phyloP scores from a whole-genome alignment of 2,888 invertebrate species.

The Patella caerulea region DNA sequence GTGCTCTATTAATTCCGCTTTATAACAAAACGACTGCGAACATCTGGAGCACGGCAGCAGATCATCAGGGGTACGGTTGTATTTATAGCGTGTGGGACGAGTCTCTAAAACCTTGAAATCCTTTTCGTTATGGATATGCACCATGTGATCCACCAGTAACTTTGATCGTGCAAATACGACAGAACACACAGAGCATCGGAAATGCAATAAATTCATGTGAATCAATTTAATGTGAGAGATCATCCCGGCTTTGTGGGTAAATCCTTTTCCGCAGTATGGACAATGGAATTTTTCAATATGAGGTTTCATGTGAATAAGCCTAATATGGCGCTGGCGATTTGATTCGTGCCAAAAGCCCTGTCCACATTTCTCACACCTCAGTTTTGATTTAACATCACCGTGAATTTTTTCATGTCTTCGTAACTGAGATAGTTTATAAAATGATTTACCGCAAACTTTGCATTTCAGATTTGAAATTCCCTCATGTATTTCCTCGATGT shows the following conservation, averaged over 20 bases:
- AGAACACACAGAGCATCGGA: conserved; percentile 44
- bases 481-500: conserved; percentile 53
- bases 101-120: conserved; percentile 28
- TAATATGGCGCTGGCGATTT: conserved; percentile 54
- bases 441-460: conserved; percentile 47
- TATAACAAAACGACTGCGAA: conserved; percentile 49
- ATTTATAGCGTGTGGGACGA: conserved; percentile 42
- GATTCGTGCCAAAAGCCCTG: conserved; percentile 53
- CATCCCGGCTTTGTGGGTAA: conserved; percentile 47
- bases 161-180: conserved; percentile 42
- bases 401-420: conserved; percentile 51
- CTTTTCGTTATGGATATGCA: conserved; percentile 41
- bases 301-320: conserved; percentile 46
- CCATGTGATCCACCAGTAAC: conserved; percentile 53
- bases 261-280: conserved; percentile 60
- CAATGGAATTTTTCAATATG: conserved; percentile 52
- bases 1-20: conserved; percentile 55
- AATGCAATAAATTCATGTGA: conserved; percentile 54
- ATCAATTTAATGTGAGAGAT: conserved; percentile 50
- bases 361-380: conserved; percentile 48
- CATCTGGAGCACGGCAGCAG: conserved; percentile 54
- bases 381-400: conserved; percentile 42
- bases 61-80: conserved; percentile 45
- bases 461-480: conserved; percentile 44
- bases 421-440: conserved; percentile 47